Evolutionary conservation across 2,888 invertebrate species (phyloP).

Genomic region (Phymatocera aterrima): DNA sequence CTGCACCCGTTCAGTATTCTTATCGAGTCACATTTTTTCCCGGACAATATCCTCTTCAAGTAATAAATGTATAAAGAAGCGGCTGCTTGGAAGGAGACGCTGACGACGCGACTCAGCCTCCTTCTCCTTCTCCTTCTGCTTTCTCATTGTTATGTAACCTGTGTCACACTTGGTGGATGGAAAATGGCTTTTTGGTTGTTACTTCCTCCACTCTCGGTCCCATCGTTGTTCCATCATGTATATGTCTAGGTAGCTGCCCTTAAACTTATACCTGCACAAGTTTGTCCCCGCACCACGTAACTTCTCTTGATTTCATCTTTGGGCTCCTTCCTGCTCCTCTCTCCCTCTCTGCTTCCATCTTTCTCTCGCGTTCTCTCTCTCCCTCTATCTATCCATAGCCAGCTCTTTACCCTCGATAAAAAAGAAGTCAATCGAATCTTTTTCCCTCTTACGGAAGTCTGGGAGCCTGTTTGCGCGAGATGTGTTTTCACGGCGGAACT

Average conservation of each 20-base stretch:
- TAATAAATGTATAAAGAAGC: slow-evolving; percentile 37
- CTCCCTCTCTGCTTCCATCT: neutral
- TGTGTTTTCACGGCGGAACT: neutral
- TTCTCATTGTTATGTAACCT: slow-evolving; percentile 62
- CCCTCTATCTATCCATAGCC: neutral
- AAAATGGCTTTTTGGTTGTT: slow-evolving; percentile 52
- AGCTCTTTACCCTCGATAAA: too few relatives aligned
- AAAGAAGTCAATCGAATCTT: slow-evolving; percentile 2
- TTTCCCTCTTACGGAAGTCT: neutral
- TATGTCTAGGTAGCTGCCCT: neutral
- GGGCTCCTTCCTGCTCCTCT: neutral
- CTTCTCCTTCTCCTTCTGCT: neutral
- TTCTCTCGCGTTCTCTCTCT: too few relatives aligned
- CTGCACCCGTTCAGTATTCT: slow-evolving; percentile 1
- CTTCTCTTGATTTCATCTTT: neutral
- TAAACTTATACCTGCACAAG: neutral
- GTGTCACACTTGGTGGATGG: slow-evolving; percentile 49
- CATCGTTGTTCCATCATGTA: neutral
- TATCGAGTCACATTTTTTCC: neutral
- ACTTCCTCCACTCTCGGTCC: neutral
- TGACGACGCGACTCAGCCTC: slow-evolving; percentile 52
- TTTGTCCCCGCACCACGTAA: neutral
- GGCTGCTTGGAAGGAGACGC: slow-evolving; percentile 42
- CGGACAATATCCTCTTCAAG: slow-evolving; percentile 37
- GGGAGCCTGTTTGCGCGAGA: neutral